Percentiles rank a stretch among this genome's conserved stretches.
Evolutionary conservation across 2,888 invertebrate species (phyloP).

Genomic region (Metallyticus violacea): DNA sequence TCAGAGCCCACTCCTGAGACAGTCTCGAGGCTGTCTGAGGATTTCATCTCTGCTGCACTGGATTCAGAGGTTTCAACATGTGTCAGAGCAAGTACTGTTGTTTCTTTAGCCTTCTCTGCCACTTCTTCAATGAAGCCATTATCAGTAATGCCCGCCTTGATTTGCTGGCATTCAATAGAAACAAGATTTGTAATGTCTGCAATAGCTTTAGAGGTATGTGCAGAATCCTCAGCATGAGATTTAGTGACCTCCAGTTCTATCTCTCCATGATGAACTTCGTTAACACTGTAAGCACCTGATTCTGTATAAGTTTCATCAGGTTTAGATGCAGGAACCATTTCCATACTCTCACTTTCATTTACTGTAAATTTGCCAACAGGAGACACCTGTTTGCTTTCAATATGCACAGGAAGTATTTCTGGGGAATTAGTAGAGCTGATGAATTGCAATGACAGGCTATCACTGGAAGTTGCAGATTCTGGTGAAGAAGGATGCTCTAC

Average conservation of each 20-base stretch:
- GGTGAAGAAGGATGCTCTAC: background rate
- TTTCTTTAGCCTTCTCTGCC: background rate
- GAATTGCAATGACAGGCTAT: background rate
- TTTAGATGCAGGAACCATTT: background rate
- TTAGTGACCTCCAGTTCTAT: too few relatives aligned
- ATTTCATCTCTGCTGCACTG: background rate
- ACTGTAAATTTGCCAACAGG: background rate
- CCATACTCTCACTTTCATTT: background rate
- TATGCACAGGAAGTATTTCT: background rate
- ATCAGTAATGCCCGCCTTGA: background rate
- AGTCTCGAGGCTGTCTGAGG: background rate
- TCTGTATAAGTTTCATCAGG: background rate
- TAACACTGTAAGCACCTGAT: too few relatives aligned
- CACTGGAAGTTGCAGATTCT: background rate
- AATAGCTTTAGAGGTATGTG: background rate
- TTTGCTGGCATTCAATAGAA: constrained; percentile 20
- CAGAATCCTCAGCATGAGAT: background rate
- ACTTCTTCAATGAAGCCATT: background rate
- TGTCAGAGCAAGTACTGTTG: background rate
- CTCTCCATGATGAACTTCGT: too few relatives aligned
- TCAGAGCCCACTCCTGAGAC: background rate
- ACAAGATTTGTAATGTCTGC: constrained; percentile 4
- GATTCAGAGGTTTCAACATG: background rate
- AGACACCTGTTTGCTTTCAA: background rate
- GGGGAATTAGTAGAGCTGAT: background rate